Evolutionary conservation across 1,140 invertebrate species (phyloP).

Genomic region (Probaryconus sp.): DNA sequence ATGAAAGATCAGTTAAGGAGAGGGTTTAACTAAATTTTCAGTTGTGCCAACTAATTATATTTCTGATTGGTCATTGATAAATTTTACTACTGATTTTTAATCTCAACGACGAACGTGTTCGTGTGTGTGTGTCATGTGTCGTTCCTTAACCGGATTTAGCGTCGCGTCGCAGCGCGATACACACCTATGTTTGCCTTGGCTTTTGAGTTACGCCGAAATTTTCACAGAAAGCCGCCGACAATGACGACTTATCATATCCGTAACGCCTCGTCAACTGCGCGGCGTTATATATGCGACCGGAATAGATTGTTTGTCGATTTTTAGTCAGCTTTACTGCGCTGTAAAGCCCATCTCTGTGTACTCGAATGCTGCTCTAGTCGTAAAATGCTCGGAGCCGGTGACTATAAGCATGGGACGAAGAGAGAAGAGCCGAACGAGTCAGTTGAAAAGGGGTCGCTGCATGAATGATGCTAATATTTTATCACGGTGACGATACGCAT

Average conservation of each 20-base stretch:
- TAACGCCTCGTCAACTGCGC: constrained; percentile 61
- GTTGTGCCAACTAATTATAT: too few species aligned
- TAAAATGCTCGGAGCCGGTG: constrained; percentile 62
- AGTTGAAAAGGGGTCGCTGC: constrained; percentile 50
- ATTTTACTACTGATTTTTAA: too few species aligned
- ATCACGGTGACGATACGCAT: constrained; percentile 33
- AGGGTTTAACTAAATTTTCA: too few species aligned
- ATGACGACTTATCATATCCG: constrained; percentile 64
- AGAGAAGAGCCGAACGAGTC: constrained; percentile 43
- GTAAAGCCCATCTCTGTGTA: constrained; percentile 62
- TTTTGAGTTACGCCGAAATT: constrained; percentile 77
- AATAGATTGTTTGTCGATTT: constrained; percentile 75
- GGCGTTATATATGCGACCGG: constrained; percentile 60
- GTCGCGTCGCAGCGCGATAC: constrained; percentile 67
- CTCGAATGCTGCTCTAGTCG: constrained; percentile 61
- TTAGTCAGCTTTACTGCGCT: constrained; percentile 68
- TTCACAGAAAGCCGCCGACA: constrained; percentile 70
- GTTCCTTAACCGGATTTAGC: constrained; percentile 69
- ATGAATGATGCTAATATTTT: constrained; percentile 45
- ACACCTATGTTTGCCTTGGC: constrained; percentile 77
- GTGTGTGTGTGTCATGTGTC: constrained; percentile 46
- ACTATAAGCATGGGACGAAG: constrained; percentile 30
- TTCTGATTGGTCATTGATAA: too few species aligned
- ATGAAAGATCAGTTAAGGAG: too few species aligned
- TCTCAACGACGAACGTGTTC: constrained; percentile 19